Evolutionary conservation across 1,140 invertebrate genomes (phyloP).

Genomic region (Cecropterus lyciades): DNA sequence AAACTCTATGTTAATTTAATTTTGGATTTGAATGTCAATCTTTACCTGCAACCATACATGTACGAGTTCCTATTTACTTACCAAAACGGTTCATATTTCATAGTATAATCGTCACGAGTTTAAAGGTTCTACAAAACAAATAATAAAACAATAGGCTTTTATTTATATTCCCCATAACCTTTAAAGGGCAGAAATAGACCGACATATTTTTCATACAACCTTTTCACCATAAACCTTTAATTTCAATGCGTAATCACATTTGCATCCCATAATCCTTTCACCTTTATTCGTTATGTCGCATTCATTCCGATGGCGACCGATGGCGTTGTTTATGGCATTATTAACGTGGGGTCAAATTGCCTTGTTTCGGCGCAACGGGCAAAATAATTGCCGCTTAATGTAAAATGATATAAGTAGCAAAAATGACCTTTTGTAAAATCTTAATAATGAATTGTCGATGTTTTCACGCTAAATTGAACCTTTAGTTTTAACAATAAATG

Average conservation of each 20-base stretch:
- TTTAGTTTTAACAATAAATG: too few species aligned
- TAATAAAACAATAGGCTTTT: too few species aligned
- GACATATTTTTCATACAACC: background rate
- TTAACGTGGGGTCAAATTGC: conserved; percentile 28
- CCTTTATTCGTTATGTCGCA: conserved; percentile 19
- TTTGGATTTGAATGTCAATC: too few species aligned
- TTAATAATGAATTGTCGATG: background rate
- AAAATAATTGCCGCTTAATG: conserved; percentile 9
- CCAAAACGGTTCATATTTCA: too few species aligned
- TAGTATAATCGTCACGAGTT: too few species aligned
- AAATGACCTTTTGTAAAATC: background rate
- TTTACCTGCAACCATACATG: too few species aligned
- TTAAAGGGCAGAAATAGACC: conserved; percentile 1
- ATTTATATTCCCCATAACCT: background rate
- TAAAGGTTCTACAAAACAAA: too few species aligned
- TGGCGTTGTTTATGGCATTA: conserved; percentile 35
- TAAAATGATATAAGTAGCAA: conserved; percentile 1
- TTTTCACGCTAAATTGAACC: background rate
- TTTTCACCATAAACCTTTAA: conserved; percentile 22
- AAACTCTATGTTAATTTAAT: too few species aligned
- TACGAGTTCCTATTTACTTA: too few species aligned
- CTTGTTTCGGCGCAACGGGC: conserved; percentile 28
- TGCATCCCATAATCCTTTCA: conserved; percentile 32
- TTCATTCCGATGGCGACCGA: conserved; percentile 14
- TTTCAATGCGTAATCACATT: conserved; percentile 26